Conservation (phyloP, 2,797 vertebrate species). For the Okamejei kenojei region DNA sequence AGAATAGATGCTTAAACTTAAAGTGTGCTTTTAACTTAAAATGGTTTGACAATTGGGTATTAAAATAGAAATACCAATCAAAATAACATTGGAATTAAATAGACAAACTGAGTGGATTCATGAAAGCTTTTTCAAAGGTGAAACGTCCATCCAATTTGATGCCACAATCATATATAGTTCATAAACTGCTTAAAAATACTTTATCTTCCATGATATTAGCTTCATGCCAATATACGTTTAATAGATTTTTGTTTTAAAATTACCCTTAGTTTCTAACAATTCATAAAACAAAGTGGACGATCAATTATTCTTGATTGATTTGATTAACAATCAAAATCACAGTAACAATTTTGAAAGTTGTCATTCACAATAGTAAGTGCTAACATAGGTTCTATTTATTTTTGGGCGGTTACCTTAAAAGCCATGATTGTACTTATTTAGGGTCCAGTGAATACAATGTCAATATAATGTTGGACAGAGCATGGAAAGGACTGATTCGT, state of each 20-base stretch:
- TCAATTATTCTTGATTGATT: neutral
- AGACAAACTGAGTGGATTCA: neutral
- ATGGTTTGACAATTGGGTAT: neutral
- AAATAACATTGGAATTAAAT: neutral
- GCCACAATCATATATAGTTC: neutral
- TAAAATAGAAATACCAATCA: neutral
- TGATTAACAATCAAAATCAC: neutral
- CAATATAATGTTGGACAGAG: neutral
- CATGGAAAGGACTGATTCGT: neutral
- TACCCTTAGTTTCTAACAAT: neutral
- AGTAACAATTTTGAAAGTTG: conserved; percentile 6
- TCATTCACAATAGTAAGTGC: neutral
- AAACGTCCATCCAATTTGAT: neutral
- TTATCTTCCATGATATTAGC: neutral
- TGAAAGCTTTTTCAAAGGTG: neutral
- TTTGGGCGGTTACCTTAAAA: neutral
- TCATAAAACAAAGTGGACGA: neutral
- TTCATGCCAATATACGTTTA: neutral
- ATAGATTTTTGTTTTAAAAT: neutral
- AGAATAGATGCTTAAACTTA: neutral
- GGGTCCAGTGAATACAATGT: neutral
- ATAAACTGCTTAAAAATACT: neutral
- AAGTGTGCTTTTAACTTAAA: neutral
- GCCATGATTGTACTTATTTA: too few relatives aligned
- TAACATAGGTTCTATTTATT: neutral